phyloP scores from a whole-genome alignment of 1,140 invertebrate species.

The Tetragnatha versicolor region DNA sequence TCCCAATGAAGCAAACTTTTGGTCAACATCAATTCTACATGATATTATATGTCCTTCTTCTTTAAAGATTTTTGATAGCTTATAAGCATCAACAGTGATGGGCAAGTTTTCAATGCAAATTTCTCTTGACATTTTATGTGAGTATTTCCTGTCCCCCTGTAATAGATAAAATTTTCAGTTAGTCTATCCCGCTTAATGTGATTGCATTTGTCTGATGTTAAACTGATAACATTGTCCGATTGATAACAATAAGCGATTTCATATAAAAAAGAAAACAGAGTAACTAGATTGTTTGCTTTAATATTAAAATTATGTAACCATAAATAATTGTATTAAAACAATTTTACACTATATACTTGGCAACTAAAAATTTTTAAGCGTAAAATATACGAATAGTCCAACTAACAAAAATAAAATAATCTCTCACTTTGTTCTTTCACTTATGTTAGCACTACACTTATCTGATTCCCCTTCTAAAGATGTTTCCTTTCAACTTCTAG shows the following conservation, averaged over 20 bases:
- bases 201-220: not conserved
- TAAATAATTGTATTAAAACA: too few relatives aligned
- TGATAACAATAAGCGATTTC: not conserved
- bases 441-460: too few relatives aligned
- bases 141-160: too few relatives aligned
- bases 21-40: not conserved
- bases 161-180: too few relatives aligned
- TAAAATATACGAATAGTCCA: too few relatives aligned
- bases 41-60: conserved; percentile 18
- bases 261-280: not conserved
- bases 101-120: conserved; percentile 9
- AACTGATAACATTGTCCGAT: not conserved
- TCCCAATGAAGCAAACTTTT: not conserved
- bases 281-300: not conserved
- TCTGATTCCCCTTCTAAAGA: too few relatives aligned
- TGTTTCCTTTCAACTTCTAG: too few relatives aligned
- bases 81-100: not conserved
- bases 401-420: too few relatives aligned
- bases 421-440: too few relatives aligned
- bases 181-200: not conserved
- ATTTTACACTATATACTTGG: too few relatives aligned
- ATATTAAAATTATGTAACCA: too few relatives aligned
- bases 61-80: not conserved
- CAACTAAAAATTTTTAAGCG: too few relatives aligned
- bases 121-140: not conserved